Evolutionary conservation across 1,140 invertebrate species (phyloP).

Genomic region (Drosophila malerkotliana): DNA sequence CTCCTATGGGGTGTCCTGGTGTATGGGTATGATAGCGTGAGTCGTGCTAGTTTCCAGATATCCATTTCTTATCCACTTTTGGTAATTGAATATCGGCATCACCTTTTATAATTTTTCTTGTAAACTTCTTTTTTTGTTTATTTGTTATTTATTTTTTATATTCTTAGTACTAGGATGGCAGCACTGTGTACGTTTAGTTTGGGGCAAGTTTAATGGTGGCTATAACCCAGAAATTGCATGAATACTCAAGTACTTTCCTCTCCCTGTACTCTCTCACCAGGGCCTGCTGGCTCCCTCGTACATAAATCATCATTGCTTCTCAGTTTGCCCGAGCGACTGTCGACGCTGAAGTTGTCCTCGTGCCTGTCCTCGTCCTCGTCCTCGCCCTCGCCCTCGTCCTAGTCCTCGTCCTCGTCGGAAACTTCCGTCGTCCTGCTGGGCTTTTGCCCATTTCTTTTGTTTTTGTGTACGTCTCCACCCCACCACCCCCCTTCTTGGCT

Average conservation of each 20-base stretch:
- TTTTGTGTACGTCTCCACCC: constrained; percentile 28
- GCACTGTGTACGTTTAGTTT: constrained; percentile 55
- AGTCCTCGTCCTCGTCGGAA: constrained; percentile 12
- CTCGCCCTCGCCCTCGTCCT: constrained; percentile 13
- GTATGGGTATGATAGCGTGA: not conserved
- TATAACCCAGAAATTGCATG: constrained; percentile 80
- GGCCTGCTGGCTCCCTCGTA: constrained; percentile 58
- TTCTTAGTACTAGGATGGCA: not conserved
- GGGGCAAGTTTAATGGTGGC: constrained; percentile 75
- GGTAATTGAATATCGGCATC: not conserved
- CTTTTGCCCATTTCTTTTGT: constrained; percentile 62
- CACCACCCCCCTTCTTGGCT: constrained; percentile 22
- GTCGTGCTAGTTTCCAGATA: too few species aligned
- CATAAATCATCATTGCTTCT: constrained; percentile 82
- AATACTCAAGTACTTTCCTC: constrained; percentile 70
- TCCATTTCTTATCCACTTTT: not conserved
- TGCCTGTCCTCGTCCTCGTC: constrained; percentile 31
- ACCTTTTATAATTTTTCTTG: not conserved
- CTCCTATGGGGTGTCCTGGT: too few species aligned
- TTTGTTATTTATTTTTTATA: not conserved
- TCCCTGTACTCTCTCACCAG: constrained; percentile 19
- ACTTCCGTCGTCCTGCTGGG: constrained; percentile 35
- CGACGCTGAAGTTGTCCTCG: constrained; percentile 61
- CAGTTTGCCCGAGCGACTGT: constrained; percentile 54
- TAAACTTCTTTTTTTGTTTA: constrained; percentile 8